These are phyloP conservation scores for Raja brachyura DNA, from an alignment of 2,113 vertebrate species.

Conservation along the genomic window DNA sequence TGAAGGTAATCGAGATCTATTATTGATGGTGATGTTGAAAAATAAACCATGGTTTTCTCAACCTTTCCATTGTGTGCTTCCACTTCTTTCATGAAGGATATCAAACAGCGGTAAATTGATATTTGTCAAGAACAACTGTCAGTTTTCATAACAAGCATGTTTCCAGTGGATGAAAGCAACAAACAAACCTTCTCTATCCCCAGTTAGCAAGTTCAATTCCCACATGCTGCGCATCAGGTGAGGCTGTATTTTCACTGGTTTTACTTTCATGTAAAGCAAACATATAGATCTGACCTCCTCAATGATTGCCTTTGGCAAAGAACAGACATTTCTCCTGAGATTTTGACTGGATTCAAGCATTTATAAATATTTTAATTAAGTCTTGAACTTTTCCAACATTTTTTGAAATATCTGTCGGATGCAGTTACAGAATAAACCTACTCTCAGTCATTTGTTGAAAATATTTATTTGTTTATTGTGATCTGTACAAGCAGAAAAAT, in stretches of 20 bases:
- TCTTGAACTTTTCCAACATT: conserved; percentile 45
- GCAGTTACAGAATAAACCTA: neutral
- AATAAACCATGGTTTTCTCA: neutral
- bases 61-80: conserved; percentile 51
- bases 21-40: neutral
- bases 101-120: conserved; percentile 70
- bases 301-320: conserved; percentile 68
- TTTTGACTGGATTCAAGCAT: conserved; percentile 69
- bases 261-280: conserved; percentile 76
- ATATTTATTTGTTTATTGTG: neutral
- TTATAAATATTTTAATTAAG: conserved; percentile 79
- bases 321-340: conserved; percentile 60
- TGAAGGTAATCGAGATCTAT: neutral
- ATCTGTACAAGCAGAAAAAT: neutral
- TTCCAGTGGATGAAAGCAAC: conserved; percentile 19
- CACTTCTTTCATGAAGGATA: conserved; percentile 61
- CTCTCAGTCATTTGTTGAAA: neutral
- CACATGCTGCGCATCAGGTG: conserved; percentile 58
- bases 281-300: conserved; percentile 71
- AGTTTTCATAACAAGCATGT: conserved; percentile 70
- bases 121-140: conserved; percentile 70
- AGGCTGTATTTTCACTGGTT: conserved; percentile 67
- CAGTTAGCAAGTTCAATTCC: conserved; percentile 63
- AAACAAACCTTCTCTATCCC: conserved; percentile 54
- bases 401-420: neutral